Evolutionary conservation across 2,113 vertebrate genomes (phyloP).

Genomic region (Xiphorhynchus elegans): DNA sequence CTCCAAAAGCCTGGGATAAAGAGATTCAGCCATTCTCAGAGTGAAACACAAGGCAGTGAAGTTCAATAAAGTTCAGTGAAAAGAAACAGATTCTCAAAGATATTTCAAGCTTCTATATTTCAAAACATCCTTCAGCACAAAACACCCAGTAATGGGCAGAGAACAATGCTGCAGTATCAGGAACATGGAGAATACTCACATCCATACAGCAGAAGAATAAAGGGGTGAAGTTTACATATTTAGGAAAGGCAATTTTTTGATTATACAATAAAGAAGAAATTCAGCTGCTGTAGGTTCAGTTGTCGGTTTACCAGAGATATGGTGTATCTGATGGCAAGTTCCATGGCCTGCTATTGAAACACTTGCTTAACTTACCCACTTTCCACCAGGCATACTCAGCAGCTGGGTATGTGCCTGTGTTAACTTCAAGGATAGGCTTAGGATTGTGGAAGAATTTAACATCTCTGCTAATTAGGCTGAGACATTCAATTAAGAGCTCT

Average conservation of each 20-base stretch:
- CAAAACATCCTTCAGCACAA: not conserved
- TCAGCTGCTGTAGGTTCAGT: not conserved
- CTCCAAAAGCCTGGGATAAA: conserved; percentile 39
- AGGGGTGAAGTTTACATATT: not conserved
- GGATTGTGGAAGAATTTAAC: not conserved
- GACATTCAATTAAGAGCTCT: not conserved
- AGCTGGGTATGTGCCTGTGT: not conserved
- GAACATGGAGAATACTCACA: not conserved
- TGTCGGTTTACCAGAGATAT: not conserved
- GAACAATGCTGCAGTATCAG: not conserved
- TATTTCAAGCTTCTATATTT: not conserved
- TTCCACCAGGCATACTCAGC: not conserved
- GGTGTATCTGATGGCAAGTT: not conserved
- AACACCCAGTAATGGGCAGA: not conserved
- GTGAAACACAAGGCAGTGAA: not conserved
- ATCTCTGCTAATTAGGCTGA: not conserved
- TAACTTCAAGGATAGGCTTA: not conserved
- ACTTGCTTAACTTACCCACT: not conserved
- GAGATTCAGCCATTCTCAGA: not conserved
- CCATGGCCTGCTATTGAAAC: not conserved
- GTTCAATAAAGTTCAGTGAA: not conserved
- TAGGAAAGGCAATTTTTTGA: not conserved
- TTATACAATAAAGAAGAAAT: not conserved
- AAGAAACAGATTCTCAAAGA: conserved; percentile 3
- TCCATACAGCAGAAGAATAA: not conserved